Percentiles rank a stretch among this genome's conserved stretches.
These are phyloP conservation scores for Laticauda laticaudata DNA, from an alignment of 2,113 vertebrate species.

Conservation along the genomic window DNA sequence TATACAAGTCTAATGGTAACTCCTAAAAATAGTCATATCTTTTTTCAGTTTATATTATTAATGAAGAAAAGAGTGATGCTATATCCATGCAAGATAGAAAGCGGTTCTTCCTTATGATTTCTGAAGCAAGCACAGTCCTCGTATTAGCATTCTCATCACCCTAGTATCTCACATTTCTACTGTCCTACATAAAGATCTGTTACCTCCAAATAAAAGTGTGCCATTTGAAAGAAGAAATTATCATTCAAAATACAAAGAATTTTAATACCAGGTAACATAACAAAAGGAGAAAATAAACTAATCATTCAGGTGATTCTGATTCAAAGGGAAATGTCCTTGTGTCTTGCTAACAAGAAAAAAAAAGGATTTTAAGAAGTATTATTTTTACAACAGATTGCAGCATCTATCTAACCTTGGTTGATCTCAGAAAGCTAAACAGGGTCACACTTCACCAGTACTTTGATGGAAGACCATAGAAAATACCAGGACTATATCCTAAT, in stretches of 20 bases:
- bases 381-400: background rate
- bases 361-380: background rate
- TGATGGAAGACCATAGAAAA: background rate
- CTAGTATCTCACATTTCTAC: background rate
- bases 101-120: background rate
- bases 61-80: background rate
- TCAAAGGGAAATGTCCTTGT: background rate
- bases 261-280: background rate
- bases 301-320: background rate
- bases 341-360: background rate
- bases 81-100: background rate
- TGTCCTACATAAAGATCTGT: background rate
- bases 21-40: background rate
- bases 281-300: background rate
- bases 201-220: background rate
- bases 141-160: background rate
- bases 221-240: background rate
- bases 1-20: background rate
- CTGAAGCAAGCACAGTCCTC: background rate
- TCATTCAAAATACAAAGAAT: background rate
- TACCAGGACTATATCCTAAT: background rate
- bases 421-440: background rate
- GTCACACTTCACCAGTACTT: background rate
- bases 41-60: background rate
- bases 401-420: background rate